These are phyloP conservation scores for Zaprionus ghesquierei DNA, from an alignment of 1,140 invertebrate species.

Conservation along the genomic window DNA sequence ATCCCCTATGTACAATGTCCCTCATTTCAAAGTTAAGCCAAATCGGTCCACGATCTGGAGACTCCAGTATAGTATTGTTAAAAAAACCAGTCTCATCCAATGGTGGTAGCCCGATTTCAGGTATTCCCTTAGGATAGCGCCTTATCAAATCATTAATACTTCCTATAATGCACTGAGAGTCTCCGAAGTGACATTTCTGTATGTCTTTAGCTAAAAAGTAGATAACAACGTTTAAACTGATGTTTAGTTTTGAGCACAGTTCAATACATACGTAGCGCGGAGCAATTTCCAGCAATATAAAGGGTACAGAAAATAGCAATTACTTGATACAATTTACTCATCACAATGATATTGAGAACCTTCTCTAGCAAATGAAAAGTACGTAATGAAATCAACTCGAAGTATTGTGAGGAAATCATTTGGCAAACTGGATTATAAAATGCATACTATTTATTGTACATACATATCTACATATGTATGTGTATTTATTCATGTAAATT, in stretches of 20 bases:
- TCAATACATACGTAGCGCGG: conserved; percentile 29
- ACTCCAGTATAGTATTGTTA: conserved; percentile 10
- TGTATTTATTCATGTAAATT: too few species aligned
- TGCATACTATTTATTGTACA: too few species aligned
- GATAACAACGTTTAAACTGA: not conserved
- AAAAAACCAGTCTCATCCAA: conserved; percentile 21
- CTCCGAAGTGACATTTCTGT: conserved; percentile 50
- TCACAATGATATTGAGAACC: conserved; percentile 5
- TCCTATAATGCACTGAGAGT: conserved; percentile 34
- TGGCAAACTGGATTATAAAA: not conserved
- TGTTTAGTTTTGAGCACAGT: not conserved
- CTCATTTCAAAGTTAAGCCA: conserved; percentile 43
- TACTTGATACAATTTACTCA: conserved; percentile 2
- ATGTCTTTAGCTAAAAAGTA: conserved; percentile 45
- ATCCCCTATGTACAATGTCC: conserved; percentile 27
- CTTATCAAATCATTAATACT: conserved; percentile 49
- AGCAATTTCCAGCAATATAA: not conserved
- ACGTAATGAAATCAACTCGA: not conserved
- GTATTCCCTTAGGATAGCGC: conserved; percentile 53
- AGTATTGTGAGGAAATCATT: not conserved
- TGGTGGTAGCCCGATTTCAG: conserved; percentile 47
- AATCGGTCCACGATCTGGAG: conserved; percentile 16
- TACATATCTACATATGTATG: too few species aligned
- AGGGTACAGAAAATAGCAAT: not conserved
- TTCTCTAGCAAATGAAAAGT: not conserved